These are phyloP conservation scores for Galaxias olidus DNA, from an alignment of 2,797 vertebrate species.

Conservation along the genomic window DNA sequence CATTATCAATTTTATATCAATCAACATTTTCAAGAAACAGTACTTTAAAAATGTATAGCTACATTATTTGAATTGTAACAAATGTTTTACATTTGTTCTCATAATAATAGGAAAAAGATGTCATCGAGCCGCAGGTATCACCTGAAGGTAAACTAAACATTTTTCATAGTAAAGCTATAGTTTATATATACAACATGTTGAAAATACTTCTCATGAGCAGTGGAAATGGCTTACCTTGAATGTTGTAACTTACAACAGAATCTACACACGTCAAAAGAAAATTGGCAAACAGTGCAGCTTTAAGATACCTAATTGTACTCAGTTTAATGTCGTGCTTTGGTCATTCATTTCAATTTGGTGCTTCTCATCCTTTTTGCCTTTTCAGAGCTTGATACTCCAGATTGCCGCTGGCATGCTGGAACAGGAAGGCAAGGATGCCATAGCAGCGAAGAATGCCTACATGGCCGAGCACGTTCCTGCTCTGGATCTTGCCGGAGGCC, in stretches of 20 bases:
- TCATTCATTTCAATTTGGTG: not conserved
- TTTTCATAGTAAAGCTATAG: too few relatives aligned
- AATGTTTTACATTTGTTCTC: not conserved
- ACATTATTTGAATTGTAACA: not conserved
- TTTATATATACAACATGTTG: too few relatives aligned
- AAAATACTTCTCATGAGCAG: too few relatives aligned
- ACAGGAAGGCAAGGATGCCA: constrained; percentile 45
- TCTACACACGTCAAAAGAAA: too few relatives aligned
- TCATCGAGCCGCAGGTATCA: constrained; percentile 80
- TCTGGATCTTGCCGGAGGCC: constrained; percentile 38
- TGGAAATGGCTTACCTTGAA: too few relatives aligned
- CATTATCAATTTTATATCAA: too few relatives aligned
- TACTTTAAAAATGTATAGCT: not conserved
- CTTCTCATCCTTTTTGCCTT: not conserved
- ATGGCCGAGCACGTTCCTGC: constrained; percentile 54
- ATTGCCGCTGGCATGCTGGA: constrained; percentile 63
- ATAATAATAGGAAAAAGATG: constrained; percentile 73
- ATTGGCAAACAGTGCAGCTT: too few relatives aligned
- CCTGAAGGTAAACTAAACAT: constrained; percentile 62
- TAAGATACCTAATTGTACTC: too few relatives aligned
- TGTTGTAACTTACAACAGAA: too few relatives aligned
- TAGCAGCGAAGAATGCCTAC: constrained; percentile 44
- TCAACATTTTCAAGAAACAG: too few relatives aligned
- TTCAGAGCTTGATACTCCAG: constrained; percentile 63
- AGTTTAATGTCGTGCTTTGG: not conserved